Percentiles rank a stretch among this genome's conserved stretches.
phyloP scores from a whole-genome alignment of 2,797 vertebrate species.

The Coregonus sp. region DNA sequence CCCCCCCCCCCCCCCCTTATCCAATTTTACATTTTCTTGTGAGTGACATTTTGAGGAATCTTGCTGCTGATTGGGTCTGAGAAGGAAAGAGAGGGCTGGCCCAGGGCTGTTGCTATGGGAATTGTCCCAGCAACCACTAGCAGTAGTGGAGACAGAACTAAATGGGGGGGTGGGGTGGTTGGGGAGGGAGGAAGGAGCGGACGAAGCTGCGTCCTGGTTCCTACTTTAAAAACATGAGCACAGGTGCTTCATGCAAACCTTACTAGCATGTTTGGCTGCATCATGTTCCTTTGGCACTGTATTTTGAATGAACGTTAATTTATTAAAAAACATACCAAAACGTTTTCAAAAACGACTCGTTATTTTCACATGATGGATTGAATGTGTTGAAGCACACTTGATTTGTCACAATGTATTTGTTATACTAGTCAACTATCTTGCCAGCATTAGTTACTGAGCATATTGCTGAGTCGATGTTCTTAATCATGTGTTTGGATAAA shows the following conservation, averaged over 20 bases:
- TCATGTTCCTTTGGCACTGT: constrained; percentile 97
- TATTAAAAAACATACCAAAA: constrained; percentile 86
- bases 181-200: not conserved
- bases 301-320: constrained; percentile 99
- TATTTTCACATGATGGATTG: not conserved
- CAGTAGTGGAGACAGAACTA: constrained; percentile 68
- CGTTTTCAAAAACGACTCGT: constrained; percentile 46
- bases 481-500: too few species aligned
- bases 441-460: not conserved
- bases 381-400: not conserved
- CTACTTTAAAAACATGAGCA: constrained; percentile 82
- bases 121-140: constrained; percentile 90
- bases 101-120: constrained; percentile 79
- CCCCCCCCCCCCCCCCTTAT: constrained; percentile 19
- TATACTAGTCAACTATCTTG: not conserved
- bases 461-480: not conserved
- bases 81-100: constrained; percentile 74
- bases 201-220: constrained; percentile 63
- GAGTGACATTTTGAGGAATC: constrained; percentile 82
- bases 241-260: constrained; percentile 92
- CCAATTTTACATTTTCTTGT: constrained; percentile 45
- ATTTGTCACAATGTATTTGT: not conserved
- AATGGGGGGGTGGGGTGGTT: constrained; percentile 29
- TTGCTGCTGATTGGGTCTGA: constrained; percentile 78
- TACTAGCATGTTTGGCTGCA: constrained; percentile 97